These are phyloP conservation scores for Leuciscus idus DNA, from an alignment of 2,113 vertebrate genomes.

Conservation along the genomic window DNA sequence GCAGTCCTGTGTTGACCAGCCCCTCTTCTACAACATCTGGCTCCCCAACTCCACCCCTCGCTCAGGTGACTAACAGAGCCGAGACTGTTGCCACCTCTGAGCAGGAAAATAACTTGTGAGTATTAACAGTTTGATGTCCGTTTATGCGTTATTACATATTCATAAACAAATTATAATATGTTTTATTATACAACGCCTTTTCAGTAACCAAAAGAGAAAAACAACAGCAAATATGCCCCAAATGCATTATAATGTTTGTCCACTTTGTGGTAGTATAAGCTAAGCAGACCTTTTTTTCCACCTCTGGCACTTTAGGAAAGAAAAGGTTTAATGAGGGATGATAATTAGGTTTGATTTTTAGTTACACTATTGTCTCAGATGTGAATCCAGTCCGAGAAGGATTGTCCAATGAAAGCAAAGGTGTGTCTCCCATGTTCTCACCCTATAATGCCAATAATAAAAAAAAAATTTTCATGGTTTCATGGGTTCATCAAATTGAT, in stretches of 20 bases:
- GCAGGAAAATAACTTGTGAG: slow-evolving; percentile 66
- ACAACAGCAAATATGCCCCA: neutral
- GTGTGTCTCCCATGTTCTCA: neutral
- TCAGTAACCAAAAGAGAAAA: neutral
- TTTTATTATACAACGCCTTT: neutral
- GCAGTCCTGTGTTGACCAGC: slow-evolving; percentile 37
- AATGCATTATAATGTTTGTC: neutral
- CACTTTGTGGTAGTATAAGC: slow-evolving; percentile 23
- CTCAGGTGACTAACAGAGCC: slow-evolving; percentile 40
- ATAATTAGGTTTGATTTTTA: neutral
- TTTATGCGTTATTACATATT: neutral
- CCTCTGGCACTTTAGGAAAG: neutral
- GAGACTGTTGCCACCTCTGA: neutral
- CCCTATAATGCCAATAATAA: neutral
- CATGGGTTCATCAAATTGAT: neutral
- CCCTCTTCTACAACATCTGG: slow-evolving; percentile 54
- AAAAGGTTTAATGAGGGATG: neutral
- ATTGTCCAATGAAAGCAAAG: neutral
- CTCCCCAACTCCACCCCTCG: slow-evolving; percentile 53
- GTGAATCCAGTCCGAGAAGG: neutral
- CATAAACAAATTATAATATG: neutral
- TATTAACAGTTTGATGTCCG: neutral
- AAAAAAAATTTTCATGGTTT: neutral
- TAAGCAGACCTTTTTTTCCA: neutral
- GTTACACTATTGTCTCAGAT: neutral